Conservation (phyloP, 2,797 vertebrate genomes). For the Octomys mimax region DNA sequence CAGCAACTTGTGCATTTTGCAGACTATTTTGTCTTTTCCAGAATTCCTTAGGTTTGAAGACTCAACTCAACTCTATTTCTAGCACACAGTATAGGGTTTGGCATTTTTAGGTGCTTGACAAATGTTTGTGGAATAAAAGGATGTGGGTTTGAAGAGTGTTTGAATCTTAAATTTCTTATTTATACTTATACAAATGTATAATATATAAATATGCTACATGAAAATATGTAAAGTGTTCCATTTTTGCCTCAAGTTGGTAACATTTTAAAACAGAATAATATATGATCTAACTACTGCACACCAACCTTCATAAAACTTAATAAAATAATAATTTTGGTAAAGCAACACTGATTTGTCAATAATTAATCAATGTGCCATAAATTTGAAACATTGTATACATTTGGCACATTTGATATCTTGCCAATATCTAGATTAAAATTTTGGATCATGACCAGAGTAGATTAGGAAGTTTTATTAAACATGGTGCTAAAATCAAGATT, state of each 20-base stretch:
- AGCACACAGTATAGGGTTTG: background rate
- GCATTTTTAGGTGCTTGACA: background rate
- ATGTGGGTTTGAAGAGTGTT: background rate
- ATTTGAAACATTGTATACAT: background rate
- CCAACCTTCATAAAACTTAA: background rate
- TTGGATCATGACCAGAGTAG: background rate
- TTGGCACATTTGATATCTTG: background rate
- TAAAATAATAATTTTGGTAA: background rate
- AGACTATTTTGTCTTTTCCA: background rate
- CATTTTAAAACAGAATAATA: constrained; percentile 38
- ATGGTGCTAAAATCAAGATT: constrained; percentile 22
- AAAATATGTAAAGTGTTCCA: background rate
- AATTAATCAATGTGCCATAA: background rate
- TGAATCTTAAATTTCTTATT: background rate
- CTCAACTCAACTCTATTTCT: background rate
- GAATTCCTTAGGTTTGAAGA: background rate
- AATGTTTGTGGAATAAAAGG: background rate
- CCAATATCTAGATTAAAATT: background rate
- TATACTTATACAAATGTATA: background rate
- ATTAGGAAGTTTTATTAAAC: constrained; percentile 31
- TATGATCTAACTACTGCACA: background rate
- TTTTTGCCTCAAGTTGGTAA: background rate
- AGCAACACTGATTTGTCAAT: background rate
- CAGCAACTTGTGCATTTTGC: background rate
- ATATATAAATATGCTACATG: background rate